Evolutionary conservation across 2,888 invertebrate species (phyloP), one percentile per base, ranked within the genome.

Genomic region (Bembecia ichneumoniformis): DNA sequence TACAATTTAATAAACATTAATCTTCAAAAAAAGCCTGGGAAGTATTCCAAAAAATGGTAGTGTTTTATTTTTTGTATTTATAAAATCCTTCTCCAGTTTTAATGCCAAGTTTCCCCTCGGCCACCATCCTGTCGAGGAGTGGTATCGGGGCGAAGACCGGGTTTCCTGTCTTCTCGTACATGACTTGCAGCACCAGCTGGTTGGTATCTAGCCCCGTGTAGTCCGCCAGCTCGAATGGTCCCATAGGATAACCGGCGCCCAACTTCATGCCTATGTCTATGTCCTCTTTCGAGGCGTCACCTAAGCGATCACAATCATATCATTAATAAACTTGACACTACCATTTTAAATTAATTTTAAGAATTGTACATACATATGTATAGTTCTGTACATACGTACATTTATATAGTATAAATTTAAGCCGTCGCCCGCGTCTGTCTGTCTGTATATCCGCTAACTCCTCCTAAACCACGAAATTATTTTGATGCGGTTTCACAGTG

Each of bases 221-320:
- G 81, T 97, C 96, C 0, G 91, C 87, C 40, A 97, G 76, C 74
- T 96, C 96, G 60, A 97, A 90, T 0, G 96, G 96, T 0, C 96
- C 96, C 96, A 96, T 96, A 0, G 96, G 96, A 77, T 95, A 91
- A 0, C 94, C 93, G 3, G 95, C 94, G n/a, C 96, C 96, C 13
- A 96, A 79, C 76, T 96, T 96, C 96, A 96, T 96, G 1, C 95
- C 96, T 7, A 89, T 92, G 66, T 97, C 97, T 51, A 97, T 94
- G 72, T 97, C 96, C 61, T 89, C 84, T 7, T 92, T 90, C 10
- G 91, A 82, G 0, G 93, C 93, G 70, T 92, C 93, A 20, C 92
- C 92, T 91, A 68, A 0, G 54, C 28, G 9, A 28, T 28, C n/a
- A n/a, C n/a, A n/a, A n/a, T n/a, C n/a, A n/a, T n/a, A n/a, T n/a